phyloP scores from a whole-genome alignment of 2,888 invertebrate species.

The Macrophya alboannulata region DNA sequence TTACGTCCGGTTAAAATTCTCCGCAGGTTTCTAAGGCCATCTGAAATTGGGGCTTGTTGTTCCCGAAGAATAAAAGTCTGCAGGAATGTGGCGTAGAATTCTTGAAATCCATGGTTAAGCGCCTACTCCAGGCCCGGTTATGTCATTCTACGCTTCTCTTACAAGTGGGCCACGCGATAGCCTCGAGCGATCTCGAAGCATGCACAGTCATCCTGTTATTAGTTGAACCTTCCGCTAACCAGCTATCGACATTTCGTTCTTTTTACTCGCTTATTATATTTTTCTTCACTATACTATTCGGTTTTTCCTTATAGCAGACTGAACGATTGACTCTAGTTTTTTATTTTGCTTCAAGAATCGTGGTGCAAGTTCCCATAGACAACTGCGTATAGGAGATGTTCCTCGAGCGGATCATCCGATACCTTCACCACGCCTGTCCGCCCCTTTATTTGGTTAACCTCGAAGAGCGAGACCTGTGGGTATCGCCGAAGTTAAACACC shows the following conservation, averaged over 20 bases:
- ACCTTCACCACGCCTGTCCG: slow-evolving; percentile 21
- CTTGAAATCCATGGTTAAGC: slow-evolving; percentile 8
- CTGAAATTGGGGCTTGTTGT: not conserved
- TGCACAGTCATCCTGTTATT: slow-evolving; percentile 58
- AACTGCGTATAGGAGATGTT: not conserved
- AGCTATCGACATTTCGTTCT: slow-evolving; percentile 42
- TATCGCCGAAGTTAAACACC: slow-evolving; percentile 11
- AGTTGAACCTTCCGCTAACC: slow-evolving; percentile 52
- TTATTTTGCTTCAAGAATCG: too few species aligned
- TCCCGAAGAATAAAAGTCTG: not conserved
- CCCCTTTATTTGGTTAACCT: slow-evolving; percentile 71
- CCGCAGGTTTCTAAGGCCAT: not conserved
- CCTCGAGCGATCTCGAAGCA: slow-evolving; percentile 43
- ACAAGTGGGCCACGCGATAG: slow-evolving; percentile 68
- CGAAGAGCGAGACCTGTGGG: not conserved
- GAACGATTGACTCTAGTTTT: not conserved
- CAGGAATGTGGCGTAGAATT: slow-evolving; percentile 33
- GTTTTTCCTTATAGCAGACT: not conserved
- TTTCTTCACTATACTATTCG: slow-evolving; percentile 57
- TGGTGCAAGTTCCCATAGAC: not conserved
- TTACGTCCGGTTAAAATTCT: not conserved
- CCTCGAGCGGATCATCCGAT: slow-evolving; percentile 28
- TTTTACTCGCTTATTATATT: slow-evolving; percentile 52
- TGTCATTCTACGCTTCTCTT: slow-evolving; percentile 65
- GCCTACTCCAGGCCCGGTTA: slow-evolving; percentile 60